phyloP scores from a whole-genome alignment of 2,113 vertebrate species.

The Clarias macrocephalus region DNA sequence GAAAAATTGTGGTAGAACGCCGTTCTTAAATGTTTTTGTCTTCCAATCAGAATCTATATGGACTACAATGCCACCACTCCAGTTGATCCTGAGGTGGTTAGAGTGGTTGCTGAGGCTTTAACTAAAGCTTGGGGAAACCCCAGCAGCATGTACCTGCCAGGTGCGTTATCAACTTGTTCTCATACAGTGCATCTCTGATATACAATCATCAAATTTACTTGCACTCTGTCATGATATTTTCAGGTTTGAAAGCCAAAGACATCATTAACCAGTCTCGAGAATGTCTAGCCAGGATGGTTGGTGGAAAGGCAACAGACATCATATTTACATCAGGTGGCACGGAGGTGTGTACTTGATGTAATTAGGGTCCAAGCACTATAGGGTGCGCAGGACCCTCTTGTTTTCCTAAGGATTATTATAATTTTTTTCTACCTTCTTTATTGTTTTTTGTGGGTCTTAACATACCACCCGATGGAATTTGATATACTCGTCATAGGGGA shows the following conservation, averaged over 20 bases:
- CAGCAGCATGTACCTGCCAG: slow-evolving; percentile 84
- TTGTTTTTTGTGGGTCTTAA: no score
- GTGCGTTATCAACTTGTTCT: slow-evolving; percentile 62
- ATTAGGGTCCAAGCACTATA: not conserved
- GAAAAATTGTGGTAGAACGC: not conserved
- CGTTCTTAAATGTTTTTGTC: not conserved
- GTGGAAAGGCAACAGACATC: slow-evolving; percentile 79
- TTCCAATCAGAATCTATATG: slow-evolving; percentile 80
- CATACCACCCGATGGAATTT: no score
- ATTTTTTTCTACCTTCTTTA: no score
- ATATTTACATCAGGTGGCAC: slow-evolving; percentile 95
- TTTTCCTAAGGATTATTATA: no score
- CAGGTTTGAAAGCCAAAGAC: slow-evolving; percentile 85
- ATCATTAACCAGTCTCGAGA: slow-evolving; percentile 78
- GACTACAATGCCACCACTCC: slow-evolving; percentile 95
- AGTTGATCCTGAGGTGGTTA: slow-evolving; percentile 77
- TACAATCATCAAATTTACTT: not conserved
- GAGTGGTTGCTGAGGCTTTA: slow-evolving; percentile 77
- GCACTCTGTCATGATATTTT: not conserved
- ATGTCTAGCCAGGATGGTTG: slow-evolving; percentile 82
- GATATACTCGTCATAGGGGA: no score
- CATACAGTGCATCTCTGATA: not conserved
- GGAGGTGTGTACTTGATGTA: slow-evolving; percentile 73
- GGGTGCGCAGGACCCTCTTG: no score
- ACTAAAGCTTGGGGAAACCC: slow-evolving; percentile 92